Evolutionary conservation across 1,140 invertebrate genomes (phyloP), one percentile per base, ranked within the genome.

Genomic region (Agrypnia vestita): DNA sequence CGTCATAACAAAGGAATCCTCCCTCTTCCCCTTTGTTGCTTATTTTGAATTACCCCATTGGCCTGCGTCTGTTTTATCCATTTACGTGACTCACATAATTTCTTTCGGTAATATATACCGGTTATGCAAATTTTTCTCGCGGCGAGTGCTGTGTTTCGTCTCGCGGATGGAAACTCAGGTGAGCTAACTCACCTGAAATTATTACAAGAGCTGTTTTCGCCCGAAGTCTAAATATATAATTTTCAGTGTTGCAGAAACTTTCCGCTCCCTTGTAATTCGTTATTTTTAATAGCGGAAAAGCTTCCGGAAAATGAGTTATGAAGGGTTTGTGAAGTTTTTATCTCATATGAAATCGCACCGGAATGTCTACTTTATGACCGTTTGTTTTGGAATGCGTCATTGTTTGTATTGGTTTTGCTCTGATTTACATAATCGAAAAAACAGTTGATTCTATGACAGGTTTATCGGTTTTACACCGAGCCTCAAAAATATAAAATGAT

Each of bases 11-110:
- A 62, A 62, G 59, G 59, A 62, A 62, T 62, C 7, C 25, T 62
- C 21, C 59, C 0, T 7, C 59, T 25, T 25, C 9, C 25, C 9
- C 13, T 62, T 8, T 10, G 8, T 11, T 43, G 21, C 25, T 62
- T 35, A 21, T n/a, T 62, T 13, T 7, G 12, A 19, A 12, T 62
- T 62, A 51, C 25, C 17, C 12, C 53, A 9, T 13, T 62, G 25
- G 3, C 7, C 15, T 46, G 51, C 69, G 17, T 73, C 47, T 21
- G 47, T 17, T 44, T 44, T 11, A 19, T 51, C n/a, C 74, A 19
- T 17, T 53, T 76, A 76, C 74, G 43, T 76, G 74, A 76, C 74
- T 64, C 8, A 35, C 74, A 76, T 62, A 74, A 74, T 55, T 74
- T 49, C 72, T 74, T 74, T 74, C 35, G 55, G 72, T 35, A 17